Conservation (phyloP, 2,888 invertebrate species). For the Mythimna vitellina region DNA sequence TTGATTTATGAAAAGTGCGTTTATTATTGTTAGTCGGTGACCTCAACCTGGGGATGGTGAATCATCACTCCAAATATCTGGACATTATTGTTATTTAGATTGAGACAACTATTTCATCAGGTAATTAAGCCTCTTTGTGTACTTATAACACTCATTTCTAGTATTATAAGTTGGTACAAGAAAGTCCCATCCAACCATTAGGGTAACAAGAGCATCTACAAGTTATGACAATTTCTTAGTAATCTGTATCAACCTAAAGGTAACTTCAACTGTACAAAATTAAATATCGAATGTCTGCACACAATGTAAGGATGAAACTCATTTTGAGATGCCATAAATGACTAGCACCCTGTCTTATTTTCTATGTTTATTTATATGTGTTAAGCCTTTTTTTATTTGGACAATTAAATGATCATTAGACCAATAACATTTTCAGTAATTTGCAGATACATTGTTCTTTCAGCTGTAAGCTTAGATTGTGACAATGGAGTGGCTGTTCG, state of each 20-base stretch:
- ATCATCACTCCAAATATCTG: conserved; percentile 71
- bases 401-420: no score
- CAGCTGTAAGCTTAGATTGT: conserved; percentile 12
- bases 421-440: background rate
- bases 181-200: background rate
- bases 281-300: no score
- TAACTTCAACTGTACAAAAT: no score
- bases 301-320: no score
- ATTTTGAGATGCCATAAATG: no score
- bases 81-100: conserved; percentile 27
- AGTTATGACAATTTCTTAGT: no score
- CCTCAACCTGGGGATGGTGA: conserved; percentile 67
- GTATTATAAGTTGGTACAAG: background rate
- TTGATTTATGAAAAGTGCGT: background rate
- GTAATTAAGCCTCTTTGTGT: conserved; percentile 14
- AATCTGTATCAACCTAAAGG: no score
- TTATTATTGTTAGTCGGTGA: conserved; percentile 21
- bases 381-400: no score
- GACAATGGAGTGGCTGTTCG: conserved; percentile 98
- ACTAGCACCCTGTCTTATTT: no score
- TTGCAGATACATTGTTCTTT: background rate
- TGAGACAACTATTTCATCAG: conserved; percentile 16
- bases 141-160: background rate
- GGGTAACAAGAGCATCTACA: no score
- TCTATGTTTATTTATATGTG: no score